These are phyloP conservation scores for Vulpes ferrilata DNA, from an alignment of 2,113 vertebrate species.

Conservation along the genomic window DNA sequence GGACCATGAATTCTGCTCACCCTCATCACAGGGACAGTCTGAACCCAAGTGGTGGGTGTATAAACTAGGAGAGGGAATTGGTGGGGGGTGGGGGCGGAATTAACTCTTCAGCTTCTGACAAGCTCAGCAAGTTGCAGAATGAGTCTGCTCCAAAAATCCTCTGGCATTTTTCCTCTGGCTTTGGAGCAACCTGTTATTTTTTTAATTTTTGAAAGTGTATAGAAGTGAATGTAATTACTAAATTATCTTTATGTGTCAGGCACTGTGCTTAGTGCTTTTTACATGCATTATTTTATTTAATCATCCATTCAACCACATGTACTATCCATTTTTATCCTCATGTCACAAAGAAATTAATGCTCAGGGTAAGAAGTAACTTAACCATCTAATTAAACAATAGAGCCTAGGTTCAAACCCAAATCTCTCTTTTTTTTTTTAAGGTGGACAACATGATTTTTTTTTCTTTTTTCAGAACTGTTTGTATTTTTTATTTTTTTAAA, in stretches of 20 bases:
- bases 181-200: conserved; percentile 11
- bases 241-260: not conserved
- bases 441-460: too few species aligned
- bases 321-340: not conserved
- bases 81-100: not conserved
- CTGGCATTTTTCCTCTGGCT: conserved; percentile 3
- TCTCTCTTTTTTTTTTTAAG: not conserved
- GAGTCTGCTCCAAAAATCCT: not conserved
- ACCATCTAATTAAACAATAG: not conserved
- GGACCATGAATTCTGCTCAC: not conserved
- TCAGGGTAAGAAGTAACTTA: conserved; percentile 21
- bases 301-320: not conserved
- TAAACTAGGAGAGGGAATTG: not conserved
- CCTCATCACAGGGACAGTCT: not conserved
- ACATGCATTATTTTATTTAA: not conserved
- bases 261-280: not conserved
- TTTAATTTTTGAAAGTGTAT: not conserved
- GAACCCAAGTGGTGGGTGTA: not conserved
- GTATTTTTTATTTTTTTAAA: too few species aligned
- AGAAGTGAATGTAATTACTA: not conserved
- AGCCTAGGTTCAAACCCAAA: not conserved
- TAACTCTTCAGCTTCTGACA: conserved; percentile 36
- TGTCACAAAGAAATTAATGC: conserved; percentile 45
- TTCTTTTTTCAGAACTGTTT: too few species aligned
- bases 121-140: not conserved